Conservation (phyloP, 2,888 invertebrate species). For the Hirtodrosophila histrioides region DNA sequence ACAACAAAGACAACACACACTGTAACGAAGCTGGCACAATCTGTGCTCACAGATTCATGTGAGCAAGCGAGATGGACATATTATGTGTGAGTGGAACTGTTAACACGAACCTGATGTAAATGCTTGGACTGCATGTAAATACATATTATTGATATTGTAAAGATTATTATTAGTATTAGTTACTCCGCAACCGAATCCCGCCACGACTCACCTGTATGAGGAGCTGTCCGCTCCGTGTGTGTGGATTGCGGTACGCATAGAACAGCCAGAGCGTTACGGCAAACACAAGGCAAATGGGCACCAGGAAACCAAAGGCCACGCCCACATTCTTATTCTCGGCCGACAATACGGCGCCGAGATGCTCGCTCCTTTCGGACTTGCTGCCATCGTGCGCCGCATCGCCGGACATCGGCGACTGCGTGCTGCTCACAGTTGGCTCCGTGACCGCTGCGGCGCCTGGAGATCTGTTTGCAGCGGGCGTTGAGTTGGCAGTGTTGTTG, state of each 20-base stretch:
- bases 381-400: not conserved
- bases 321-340: constrained; percentile 79
- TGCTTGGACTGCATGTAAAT: constrained; percentile 83
- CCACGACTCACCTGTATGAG: constrained; percentile 93
- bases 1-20: no score
- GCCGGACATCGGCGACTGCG: constrained; percentile 16
- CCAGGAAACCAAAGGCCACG: constrained; percentile 87
- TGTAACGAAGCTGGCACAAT: no score
- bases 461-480: constrained; percentile 10
- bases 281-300: constrained; percentile 88
- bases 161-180: no score
- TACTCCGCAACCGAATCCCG: no score
- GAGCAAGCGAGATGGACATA: no score
- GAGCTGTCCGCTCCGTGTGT: constrained; percentile 97
- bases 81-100: not conserved
- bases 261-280: constrained; percentile 91
- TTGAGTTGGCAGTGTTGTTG: constrained; percentile 13
- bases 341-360: constrained; percentile 43
- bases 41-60: no score
- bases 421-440: constrained; percentile 56
- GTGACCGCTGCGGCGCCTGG: constrained; percentile 29
- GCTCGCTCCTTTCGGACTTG: constrained; percentile 39
- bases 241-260: constrained; percentile 98
- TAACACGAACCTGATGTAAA: constrained; percentile 83
- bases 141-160: not conserved